A percentile compares a stretch with the other conserved stretches of the same genome.
Conservation (phyloP, 1,140 invertebrate species). For the Trichonephila inaurata region DNA sequence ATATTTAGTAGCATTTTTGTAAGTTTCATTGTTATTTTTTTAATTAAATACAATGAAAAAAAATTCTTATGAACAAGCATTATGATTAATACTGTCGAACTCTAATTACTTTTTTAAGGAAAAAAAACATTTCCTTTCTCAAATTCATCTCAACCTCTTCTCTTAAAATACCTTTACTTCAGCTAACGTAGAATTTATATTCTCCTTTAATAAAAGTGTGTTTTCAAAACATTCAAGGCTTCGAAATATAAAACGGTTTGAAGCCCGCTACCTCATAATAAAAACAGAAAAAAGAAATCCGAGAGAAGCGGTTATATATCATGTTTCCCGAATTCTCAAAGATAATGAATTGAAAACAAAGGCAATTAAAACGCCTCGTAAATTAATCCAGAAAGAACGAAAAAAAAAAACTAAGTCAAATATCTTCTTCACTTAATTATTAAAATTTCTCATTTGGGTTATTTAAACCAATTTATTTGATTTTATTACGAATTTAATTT, state of each 20-base stretch:
- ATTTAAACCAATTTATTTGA: conserved; percentile 61
- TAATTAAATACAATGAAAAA: too few relatives aligned
- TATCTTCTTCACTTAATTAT: conserved; percentile 38
- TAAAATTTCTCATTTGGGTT: conserved; percentile 54
- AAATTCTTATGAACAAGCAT: too few relatives aligned
- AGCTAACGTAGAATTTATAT: not conserved
- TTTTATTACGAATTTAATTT: conserved; percentile 56
- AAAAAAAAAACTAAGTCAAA: conserved; percentile 28
- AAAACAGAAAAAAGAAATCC: not conserved
- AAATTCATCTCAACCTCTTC: too few relatives aligned
- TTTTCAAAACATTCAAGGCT: not conserved
- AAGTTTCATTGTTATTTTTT: too few relatives aligned
- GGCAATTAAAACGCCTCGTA: conserved; percentile 50
- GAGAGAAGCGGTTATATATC: not conserved
- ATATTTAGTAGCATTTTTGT: too few relatives aligned
- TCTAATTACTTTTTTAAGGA: too few relatives aligned
- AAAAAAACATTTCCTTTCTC: too few relatives aligned
- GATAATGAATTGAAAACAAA: conserved; percentile 60
- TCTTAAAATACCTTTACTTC: too few relatives aligned
- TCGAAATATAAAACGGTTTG: not conserved
- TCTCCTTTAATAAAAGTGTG: not conserved
- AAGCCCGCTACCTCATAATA: not conserved
- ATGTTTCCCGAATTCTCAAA: not conserved
- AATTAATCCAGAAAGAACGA: conserved; percentile 19
- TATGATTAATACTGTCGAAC: too few relatives aligned